Evolutionary conservation across 2,888 invertebrate species (phyloP).

Genomic region (Ypsolopha scabrella): DNA sequence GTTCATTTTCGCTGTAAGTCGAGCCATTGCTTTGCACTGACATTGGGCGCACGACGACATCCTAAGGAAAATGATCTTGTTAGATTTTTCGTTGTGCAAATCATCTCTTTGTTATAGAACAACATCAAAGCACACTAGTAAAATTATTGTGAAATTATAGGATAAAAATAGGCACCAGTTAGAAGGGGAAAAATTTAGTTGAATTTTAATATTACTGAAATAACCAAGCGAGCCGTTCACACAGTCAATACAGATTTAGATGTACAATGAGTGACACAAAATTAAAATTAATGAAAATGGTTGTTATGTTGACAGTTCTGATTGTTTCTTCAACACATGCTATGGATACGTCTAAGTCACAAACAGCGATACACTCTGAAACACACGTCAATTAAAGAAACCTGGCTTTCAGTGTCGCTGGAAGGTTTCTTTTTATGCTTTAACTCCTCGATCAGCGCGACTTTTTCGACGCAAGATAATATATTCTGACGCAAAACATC

Average conservation of each 20-base stretch:
- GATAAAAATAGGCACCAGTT: conserved; percentile 4
- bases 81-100: neutral
- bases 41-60: conserved; percentile 55
- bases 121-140: conserved; percentile 6
- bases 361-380: conserved; percentile 2
- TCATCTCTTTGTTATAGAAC: neutral
- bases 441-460: conserved; percentile 53
- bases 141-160: neutral
- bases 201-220: conserved; percentile 4
- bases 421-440: conserved; percentile 41
- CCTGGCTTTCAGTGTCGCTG: conserved; percentile 38
- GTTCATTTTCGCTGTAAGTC: conserved; percentile 63
- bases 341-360: neutral
- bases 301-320: conserved; percentile 1
- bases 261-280: conserved; percentile 1
- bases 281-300: conserved; percentile 5
- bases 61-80: conserved; percentile 22
- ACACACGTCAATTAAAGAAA: conserved; percentile 23
- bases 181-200: neutral
- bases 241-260: neutral
- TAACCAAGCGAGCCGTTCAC: neutral
- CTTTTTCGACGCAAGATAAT: conserved; percentile 56
- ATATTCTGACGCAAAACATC: conserved; percentile 51
- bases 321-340: neutral
- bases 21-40: conserved; percentile 63